Conservation (phyloP, 1,140 invertebrate genomes). For the Drosophila baimaii region DNA sequence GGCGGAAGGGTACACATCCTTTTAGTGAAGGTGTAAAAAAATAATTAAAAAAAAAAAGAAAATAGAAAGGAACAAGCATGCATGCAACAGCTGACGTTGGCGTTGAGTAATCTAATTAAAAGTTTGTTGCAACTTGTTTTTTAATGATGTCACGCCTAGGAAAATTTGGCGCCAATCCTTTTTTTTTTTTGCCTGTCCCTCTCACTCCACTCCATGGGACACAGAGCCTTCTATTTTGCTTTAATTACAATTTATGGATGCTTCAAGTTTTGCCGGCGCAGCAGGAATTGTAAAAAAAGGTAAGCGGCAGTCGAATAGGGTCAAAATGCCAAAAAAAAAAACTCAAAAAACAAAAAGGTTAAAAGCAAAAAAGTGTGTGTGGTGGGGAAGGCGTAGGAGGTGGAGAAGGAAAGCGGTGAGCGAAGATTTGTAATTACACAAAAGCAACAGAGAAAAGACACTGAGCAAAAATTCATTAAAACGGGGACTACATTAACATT, state of each 20-base stretch:
- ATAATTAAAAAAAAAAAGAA: background rate
- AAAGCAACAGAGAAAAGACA: slow-evolving; percentile 52
- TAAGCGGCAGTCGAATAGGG: slow-evolving; percentile 43
- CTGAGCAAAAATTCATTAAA: background rate
- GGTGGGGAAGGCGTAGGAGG: too few relatives aligned
- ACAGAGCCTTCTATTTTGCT: slow-evolving; percentile 41
- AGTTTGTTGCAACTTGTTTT: slow-evolving; percentile 69
- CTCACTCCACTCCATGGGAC: background rate
- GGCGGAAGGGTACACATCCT: background rate
- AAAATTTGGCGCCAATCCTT: slow-evolving; percentile 60
- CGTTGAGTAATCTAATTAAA: slow-evolving; percentile 77
- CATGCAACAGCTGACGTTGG: slow-evolving; percentile 73
- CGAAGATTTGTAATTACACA: slow-evolving; percentile 69
- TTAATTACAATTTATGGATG: slow-evolving; percentile 81
- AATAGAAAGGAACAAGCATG: slow-evolving; percentile 4
- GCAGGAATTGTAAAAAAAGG: slow-evolving; percentile 54
- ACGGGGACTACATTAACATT: background rate
- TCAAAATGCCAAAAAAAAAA: slow-evolving; percentile 38
- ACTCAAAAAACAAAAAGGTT: slow-evolving; percentile 10
- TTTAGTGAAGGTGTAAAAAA: background rate
- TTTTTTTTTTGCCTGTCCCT: background rate
- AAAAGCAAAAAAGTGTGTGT: background rate
- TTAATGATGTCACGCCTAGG: slow-evolving; percentile 58
- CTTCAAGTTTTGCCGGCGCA: slow-evolving; percentile 53
- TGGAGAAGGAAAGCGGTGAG: background rate